A percentile compares a stretch with the other conserved stretches of the same genome.
phyloP scores from a whole-genome alignment of 1,140 invertebrate genomes.

The Lepidurus couesii region DNA sequence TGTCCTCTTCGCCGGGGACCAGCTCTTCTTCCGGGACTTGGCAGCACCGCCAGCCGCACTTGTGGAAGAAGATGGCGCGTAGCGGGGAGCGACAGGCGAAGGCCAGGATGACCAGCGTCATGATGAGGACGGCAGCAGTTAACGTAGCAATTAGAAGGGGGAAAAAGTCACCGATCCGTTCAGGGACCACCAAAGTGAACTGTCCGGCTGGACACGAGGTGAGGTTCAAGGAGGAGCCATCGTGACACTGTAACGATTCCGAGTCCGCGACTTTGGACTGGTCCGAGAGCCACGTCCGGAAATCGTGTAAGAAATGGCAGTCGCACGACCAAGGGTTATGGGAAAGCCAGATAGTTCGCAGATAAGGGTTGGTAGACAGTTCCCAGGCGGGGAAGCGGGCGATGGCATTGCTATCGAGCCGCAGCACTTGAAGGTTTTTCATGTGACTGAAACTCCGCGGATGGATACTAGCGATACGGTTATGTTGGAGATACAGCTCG shows the following conservation, averaged over 20 bases:
- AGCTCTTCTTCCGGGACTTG: constrained; percentile 35
- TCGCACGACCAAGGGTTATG: constrained; percentile 49
- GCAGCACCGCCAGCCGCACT: constrained; percentile 42
- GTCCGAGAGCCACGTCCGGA: constrained; percentile 47
- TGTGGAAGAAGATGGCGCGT: constrained; percentile 43
- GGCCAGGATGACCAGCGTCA: constrained; percentile 40
- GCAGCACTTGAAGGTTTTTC: constrained; percentile 70
- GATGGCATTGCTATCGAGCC: constrained; percentile 77
- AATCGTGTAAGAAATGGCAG: constrained; percentile 44
- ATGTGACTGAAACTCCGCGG: constrained; percentile 76
- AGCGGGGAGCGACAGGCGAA: constrained; percentile 46
- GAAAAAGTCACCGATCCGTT: constrained; percentile 35
- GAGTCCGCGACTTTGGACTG: constrained; percentile 60
- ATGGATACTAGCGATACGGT: constrained; percentile 73
- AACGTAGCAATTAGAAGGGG: constrained; percentile 39
- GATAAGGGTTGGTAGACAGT: constrained; percentile 43
- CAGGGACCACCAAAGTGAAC: constrained; percentile 23
- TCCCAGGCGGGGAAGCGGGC: constrained; percentile 60
- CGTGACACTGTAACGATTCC: constrained; percentile 55
- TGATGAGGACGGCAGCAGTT: constrained; percentile 40
- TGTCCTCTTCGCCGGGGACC: constrained; percentile 56
- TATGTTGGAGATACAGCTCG: constrained; percentile 81
- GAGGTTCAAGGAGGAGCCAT: constrained; percentile 24
- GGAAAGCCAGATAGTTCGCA: constrained; percentile 43
- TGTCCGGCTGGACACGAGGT: not conserved